phyloP scores from a whole-genome alignment of 1,140 invertebrate genomes.

The Pemphigus obesinymphae region DNA sequence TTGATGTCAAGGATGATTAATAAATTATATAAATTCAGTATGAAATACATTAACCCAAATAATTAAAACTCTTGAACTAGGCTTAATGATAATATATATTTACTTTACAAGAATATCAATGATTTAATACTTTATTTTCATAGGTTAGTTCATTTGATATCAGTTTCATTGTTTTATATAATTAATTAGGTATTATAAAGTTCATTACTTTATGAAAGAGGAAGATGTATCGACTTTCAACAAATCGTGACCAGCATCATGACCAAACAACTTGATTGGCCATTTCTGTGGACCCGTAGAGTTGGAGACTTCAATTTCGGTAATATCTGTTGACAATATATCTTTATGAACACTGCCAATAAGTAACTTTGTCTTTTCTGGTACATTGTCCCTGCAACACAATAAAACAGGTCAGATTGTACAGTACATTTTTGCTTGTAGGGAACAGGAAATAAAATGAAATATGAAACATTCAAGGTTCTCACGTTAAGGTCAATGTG shows the following conservation, averaged over 20 bases:
- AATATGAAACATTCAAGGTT: neutral
- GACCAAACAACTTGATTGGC: neutral
- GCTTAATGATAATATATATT: neutral
- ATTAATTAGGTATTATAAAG: neutral
- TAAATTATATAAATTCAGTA: neutral
- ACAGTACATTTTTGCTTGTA: neutral
- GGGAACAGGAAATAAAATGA: neutral
- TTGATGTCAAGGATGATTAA: neutral
- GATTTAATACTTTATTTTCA: neutral
- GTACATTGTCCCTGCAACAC: neutral
- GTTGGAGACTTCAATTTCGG: neutral
- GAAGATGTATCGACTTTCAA: neutral
- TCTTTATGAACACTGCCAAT: neutral
- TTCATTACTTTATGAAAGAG: neutral
- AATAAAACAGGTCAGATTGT: neutral
- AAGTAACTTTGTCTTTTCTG: neutral
- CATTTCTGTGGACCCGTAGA: neutral
- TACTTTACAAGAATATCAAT: neutral
- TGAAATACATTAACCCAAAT: neutral
- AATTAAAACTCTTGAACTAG: neutral
- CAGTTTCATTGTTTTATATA: neutral
- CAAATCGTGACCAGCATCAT: neutral
- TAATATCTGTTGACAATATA: neutral
- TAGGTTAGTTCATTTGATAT: neutral
- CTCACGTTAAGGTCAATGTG: conserved; percentile 7